Conservation (phyloP, 1,140 invertebrate genomes). For the Pogonomyrmex barbatus region DNA sequence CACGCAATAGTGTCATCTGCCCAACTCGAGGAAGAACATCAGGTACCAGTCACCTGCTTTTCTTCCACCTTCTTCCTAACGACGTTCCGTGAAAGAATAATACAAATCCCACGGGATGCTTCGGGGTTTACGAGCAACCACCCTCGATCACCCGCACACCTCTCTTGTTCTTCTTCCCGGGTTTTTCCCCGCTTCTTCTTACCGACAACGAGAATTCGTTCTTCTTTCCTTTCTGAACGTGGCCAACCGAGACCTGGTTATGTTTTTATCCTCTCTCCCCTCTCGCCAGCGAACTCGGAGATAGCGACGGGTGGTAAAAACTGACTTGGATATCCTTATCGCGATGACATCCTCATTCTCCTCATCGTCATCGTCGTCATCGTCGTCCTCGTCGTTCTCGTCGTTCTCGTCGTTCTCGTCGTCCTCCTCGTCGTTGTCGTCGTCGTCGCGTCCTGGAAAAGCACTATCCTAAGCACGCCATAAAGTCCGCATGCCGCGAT, state of each 20-base stretch:
- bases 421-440: background rate
- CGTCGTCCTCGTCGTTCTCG: background rate
- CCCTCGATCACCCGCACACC: background rate
- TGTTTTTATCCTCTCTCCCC: slow-evolving; percentile 25
- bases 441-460: slow-evolving; percentile 25
- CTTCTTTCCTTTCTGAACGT: slow-evolving; percentile 19
- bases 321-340: slow-evolving; percentile 50
- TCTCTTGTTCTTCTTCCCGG: slow-evolving; percentile 2
- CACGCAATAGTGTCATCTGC: background rate
- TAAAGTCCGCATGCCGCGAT: slow-evolving; percentile 31
- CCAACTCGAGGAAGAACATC: slow-evolving; percentile 1
- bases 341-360: slow-evolving; percentile 17
- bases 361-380: background rate
- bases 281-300: background rate
- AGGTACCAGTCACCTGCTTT: background rate
- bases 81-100: slow-evolving; percentile 70
- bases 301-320: slow-evolving; percentile 25
- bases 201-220: background rate
- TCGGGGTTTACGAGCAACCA: slow-evolving; percentile 62
- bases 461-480: slow-evolving; percentile 19
- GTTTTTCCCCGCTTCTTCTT: slow-evolving; percentile 26
- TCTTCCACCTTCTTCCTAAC: slow-evolving; percentile 52
- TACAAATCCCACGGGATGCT: slow-evolving; percentile 69
- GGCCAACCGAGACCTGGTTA: slow-evolving; percentile 57
- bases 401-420: background rate